Evolutionary conservation across 1,140 invertebrate species (phyloP), one percentile per base, ranked within the genome.

Genomic region (Sycophaga agraensis): DNA sequence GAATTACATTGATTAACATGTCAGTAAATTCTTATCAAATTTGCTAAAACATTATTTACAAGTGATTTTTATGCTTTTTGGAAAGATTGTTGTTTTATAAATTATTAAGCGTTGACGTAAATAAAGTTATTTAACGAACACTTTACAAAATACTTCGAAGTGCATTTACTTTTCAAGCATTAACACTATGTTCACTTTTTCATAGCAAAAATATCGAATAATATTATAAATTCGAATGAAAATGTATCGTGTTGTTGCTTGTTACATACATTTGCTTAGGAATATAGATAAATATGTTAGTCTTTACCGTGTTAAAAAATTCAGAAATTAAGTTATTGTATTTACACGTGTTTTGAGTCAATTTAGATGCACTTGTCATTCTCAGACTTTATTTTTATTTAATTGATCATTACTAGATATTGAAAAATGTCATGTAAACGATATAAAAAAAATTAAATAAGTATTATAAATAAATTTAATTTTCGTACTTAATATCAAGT

Each of bases 141-240:
- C 22, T 37, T 60, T 60, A 59, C 16, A 37, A 53, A 42, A 50
- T 14, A 59, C 16, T 59, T 35, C 42, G 9, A 37, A 51, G 49
- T 45, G 58, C 49, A 60, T 60, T 60, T 60, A 53, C 58, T 60
- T 60, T 60, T 60, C 58, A 60, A 60, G 58, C 39, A 60, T 60
- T 17, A 53, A 60, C 40, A 53, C 37, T 53, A 46, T 39, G 34
- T 49, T 58, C 34, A 37, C 43, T n/a, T 48, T 57, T 17, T 55
- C 17, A 22, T 54, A 43, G 8, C 16, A 22, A 37, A 56, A 37
- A 24, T 31, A 26, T 22, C 31, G 48, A 48, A 35, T 26, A 48
- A 24, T 19, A 48, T 24, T 19, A 24, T 24, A 19, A 42, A 28
- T 43, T 14, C 4, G 16, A 43, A 34, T 43, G 31, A 43, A 49